Conservation (phyloP, 2,797 vertebrate species). For the Eidolon dupreanum region DNA sequence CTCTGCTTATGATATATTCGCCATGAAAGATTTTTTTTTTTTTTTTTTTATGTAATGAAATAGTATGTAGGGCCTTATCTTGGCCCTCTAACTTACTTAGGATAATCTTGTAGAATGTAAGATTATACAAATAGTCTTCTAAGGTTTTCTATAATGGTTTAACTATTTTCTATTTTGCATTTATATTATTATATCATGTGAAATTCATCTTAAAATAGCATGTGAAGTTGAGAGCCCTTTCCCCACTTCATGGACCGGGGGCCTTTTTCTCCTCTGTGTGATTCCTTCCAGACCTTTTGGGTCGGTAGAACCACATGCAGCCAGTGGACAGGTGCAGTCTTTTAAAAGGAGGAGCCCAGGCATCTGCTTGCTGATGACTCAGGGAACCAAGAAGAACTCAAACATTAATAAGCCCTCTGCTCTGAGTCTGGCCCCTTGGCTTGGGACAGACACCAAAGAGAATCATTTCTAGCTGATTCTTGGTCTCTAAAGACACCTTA, state of each 20-base stretch:
- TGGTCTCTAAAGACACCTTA: background rate
- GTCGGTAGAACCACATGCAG: background rate
- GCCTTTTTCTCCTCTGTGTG: background rate
- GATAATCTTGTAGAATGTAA: background rate
- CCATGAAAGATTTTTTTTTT: background rate
- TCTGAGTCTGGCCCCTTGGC: background rate
- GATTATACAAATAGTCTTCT: background rate
- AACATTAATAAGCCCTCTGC: background rate
- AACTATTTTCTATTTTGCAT: constrained; percentile 13
- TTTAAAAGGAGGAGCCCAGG: background rate
- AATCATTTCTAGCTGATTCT: background rate
- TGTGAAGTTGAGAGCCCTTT: background rate
- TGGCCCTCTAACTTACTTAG: background rate
- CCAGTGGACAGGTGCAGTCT: background rate
- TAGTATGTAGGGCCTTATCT: background rate
- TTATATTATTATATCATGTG: background rate
- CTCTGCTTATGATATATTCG: background rate
- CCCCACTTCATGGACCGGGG: background rate
- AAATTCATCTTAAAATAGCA: background rate
- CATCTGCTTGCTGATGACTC: background rate
- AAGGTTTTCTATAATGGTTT: background rate
- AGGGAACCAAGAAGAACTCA: background rate
- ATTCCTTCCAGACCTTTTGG: background rate
- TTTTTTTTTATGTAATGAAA: background rate
- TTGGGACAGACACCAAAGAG: background rate